Conservation (phyloP, 2,113 vertebrate genomes). For the Plectropomus leopardus region DNA sequence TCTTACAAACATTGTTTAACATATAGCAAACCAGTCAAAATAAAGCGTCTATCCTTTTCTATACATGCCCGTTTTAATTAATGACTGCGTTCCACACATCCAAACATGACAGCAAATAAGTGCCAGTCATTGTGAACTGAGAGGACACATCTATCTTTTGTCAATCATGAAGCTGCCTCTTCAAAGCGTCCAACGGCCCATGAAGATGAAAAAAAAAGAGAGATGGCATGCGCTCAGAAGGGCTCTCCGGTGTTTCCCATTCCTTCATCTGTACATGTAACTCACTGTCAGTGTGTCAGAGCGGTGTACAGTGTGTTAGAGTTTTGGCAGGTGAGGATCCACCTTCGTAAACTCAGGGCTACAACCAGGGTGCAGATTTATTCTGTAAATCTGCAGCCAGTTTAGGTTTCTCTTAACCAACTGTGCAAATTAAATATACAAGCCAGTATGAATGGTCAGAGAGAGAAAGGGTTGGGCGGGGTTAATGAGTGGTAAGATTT, state of each 20-base stretch:
- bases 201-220: conserved; percentile 15
- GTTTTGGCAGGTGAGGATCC: conserved; percentile 36
- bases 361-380: not conserved
- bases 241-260: conserved; percentile 2
- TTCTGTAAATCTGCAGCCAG: not conserved
- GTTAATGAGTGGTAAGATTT: not conserved
- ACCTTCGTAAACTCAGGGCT: conserved; percentile 15
- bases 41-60: conserved; percentile 19
- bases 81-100: conserved; percentile 35
- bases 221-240: conserved; percentile 51
- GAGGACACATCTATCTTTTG: conserved; percentile 47
- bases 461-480: not conserved
- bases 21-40: conserved; percentile 19
- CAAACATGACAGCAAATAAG: conserved; percentile 50
- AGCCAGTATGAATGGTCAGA: not conserved
- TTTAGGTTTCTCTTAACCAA: not conserved
- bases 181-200: conserved; percentile 45
- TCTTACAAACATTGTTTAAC: conserved; percentile 11
- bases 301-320: conserved; percentile 23
- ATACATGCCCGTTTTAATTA: conserved; percentile 33
- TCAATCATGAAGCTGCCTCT: conserved; percentile 49
- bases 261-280: conserved; percentile 49
- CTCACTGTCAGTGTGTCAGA: conserved; percentile 66
- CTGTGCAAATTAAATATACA: not conserved
- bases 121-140: conserved; percentile 56